Base-by-base conservation (phyloP, 2,113 vertebrate genomes). In the Urocynchramus pylzowi region DNA sequence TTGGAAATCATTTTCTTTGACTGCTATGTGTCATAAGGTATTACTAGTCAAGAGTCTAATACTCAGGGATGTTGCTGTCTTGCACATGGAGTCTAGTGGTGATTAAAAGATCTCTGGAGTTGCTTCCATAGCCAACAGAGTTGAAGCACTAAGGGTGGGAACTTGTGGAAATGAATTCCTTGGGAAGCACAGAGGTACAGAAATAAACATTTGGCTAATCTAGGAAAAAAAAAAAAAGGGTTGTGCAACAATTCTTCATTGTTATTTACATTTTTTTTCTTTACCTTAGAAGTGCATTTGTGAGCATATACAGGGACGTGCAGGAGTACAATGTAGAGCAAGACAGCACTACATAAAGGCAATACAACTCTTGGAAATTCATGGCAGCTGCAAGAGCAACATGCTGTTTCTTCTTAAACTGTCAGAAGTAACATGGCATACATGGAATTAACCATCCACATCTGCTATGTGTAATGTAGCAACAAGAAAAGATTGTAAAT, bases 311-410 rank as follows among this genome's bases (percentile, higher is more conserved):
- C 2, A 61, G 28, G 42, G 28, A 24, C 17, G 12, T 30, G 13
- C 19, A 81, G 69, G 16, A 41, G 4, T 69, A 33, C 10, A 68
- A 71, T 0, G 0, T 2, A 86, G 30, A 87, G 26, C 17, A 61
- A 71, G 52, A 42, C 20, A 53, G 10, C 1, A 1, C 9, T 35
- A 7, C 0, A 0, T 35, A 75, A 70, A 77, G 30, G 49, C 18
- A 75, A 41, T 5, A 60, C 5, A 42, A 7, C 17, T 57, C 41
- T 39, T 42, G 22, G 23, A 61, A 90, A 82, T 60, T 88, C 63
- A n/a, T 8, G 11, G 33, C 57, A 52, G 61, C 57, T 64, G 71
- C 35, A 92, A 79, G 10, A 1, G 0, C 30, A 50, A 18, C 1
- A 0, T 60, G 13, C 17, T 54, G 1, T 14, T 90, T 56, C 47